Conservation (phyloP, 2,888 invertebrate genomes). For the Clistopyga incitator region DNA sequence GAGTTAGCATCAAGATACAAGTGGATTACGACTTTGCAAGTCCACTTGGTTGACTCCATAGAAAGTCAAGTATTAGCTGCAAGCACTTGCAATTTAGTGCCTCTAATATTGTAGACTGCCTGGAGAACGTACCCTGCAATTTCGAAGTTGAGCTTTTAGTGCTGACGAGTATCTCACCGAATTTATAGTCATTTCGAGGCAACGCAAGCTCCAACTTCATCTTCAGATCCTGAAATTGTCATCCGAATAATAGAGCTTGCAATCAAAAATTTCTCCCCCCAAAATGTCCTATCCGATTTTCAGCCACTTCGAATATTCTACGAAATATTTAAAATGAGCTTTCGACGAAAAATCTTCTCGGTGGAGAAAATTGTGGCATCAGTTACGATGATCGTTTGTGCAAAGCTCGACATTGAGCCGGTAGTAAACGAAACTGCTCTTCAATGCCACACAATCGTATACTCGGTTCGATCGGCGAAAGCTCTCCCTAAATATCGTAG, state of each 20-base stretch:
- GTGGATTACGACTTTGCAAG: constrained; percentile 56
- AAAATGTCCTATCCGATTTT: too few species aligned
- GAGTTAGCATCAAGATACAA: constrained; percentile 37
- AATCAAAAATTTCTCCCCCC: too few species aligned
- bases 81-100: not conserved
- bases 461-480: constrained; percentile 17
- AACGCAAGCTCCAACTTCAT: constrained; percentile 12
- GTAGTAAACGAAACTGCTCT: not conserved
- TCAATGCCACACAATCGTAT: constrained; percentile 3
- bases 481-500: constrained; percentile 35
- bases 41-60: constrained; percentile 34
- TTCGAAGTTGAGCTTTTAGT: not conserved
- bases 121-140: not conserved
- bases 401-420: not conserved
- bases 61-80: not conserved
- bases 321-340: too few species aligned
- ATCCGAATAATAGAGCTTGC: not conserved
- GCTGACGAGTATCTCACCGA: constrained; percentile 22
- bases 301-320: too few species aligned
- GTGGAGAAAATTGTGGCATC: constrained; percentile 10
- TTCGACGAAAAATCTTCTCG: too few species aligned
- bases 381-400: not conserved
- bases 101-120: constrained; percentile 15
- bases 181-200: not conserved
- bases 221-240: not conserved